Conservation (phyloP, 2,797 vertebrate genomes). For the Chaunax sp. region DNA sequence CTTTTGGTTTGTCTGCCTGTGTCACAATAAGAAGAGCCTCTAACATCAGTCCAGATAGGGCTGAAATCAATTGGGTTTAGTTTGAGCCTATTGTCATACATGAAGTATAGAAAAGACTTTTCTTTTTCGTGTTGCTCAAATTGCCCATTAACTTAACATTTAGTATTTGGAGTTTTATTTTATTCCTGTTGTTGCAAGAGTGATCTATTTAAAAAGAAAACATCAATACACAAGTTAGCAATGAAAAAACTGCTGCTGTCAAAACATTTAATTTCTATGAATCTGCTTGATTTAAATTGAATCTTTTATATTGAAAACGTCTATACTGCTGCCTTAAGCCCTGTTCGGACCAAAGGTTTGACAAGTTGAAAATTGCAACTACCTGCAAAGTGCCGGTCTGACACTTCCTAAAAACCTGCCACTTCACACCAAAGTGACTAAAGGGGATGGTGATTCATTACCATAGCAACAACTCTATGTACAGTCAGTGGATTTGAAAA, state of each 20-base stretch:
- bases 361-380: no score
- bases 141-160: constrained; percentile 5
- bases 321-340: no score
- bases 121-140: constrained; percentile 10
- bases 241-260: not conserved
- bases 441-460: no score
- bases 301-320: no score
- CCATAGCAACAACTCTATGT: no score
- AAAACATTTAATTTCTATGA: not conserved
- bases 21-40: constrained; percentile 18
- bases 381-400: no score
- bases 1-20: not conserved
- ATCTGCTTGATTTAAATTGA: not conserved
- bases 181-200: constrained; percentile 1
- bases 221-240: no score
- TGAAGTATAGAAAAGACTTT: not conserved
- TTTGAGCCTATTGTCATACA: constrained; percentile 12
- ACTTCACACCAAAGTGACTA: no score
- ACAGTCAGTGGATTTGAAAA: no score
- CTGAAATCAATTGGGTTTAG: constrained; percentile 8
- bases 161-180: not conserved
- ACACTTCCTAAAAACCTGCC: no score
- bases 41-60: constrained; percentile 6
- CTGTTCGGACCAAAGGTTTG: no score
- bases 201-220: not conserved